phyloP scores from a whole-genome alignment of 2,797 vertebrate species.

The Phataginus tricuspis region DNA sequence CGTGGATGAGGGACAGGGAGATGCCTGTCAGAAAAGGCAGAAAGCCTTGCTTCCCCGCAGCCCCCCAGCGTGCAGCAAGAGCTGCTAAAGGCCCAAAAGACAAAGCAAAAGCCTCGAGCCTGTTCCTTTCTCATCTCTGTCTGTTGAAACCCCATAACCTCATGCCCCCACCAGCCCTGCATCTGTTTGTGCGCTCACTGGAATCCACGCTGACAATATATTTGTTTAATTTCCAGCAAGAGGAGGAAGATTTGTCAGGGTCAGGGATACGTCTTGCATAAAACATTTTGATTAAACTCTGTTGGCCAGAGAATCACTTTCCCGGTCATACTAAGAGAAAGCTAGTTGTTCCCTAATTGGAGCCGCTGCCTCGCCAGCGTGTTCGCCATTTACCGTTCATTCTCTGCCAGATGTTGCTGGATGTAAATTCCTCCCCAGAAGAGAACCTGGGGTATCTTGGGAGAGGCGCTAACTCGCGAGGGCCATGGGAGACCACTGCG shows the following conservation, averaged over 20 bases:
- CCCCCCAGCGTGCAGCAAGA: neutral
- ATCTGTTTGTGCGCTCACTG: conserved; percentile 57
- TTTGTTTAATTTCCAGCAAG: conserved; percentile 80
- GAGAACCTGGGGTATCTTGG: neutral
- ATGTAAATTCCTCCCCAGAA: conserved; percentile 23
- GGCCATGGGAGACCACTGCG: fast-evolving
- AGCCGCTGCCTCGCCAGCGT: neutral
- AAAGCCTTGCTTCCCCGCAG: neutral
- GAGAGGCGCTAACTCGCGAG: neutral
- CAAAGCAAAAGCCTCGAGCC: fast-evolving
- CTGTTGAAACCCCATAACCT: neutral
- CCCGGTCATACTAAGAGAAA: neutral
- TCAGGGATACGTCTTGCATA: conserved; percentile 77
- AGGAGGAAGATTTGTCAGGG: conserved; percentile 72
- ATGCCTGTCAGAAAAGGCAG: neutral
- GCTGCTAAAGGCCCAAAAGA: neutral
- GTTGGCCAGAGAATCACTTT: conserved; percentile 65
- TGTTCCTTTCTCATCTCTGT: neutral
- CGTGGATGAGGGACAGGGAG: neutral
- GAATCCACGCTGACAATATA: conserved; percentile 65
- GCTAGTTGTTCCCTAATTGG: conserved; percentile 56
- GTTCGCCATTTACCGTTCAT: neutral
- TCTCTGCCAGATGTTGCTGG: conserved; percentile 55
- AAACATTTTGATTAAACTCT: conserved; percentile 80
- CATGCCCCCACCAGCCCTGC: neutral